Evolutionary conservation across 2,113 vertebrate species (phyloP).

Genomic region (Gopherus flavomarginatus): DNA sequence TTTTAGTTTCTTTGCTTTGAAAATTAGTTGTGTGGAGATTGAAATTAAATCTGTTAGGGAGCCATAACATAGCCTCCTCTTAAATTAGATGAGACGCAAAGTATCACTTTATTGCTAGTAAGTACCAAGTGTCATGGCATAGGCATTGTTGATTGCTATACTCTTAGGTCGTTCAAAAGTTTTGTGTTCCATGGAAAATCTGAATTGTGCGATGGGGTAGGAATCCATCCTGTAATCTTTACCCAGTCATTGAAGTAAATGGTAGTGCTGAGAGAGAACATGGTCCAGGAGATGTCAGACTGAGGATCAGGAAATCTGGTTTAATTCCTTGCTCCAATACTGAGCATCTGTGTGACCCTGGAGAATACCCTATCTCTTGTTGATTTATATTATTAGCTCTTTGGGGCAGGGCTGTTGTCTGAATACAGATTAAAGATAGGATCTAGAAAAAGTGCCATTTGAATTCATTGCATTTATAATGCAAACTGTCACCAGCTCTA

Average conservation of each 20-base stretch:
- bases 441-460: accelerated
- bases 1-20: constrained; percentile 60
- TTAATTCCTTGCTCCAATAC: neutral
- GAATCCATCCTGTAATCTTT: neutral
- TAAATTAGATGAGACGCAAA: constrained; percentile 21
- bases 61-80: neutral
- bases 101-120: neutral
- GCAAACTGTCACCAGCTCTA: neutral
- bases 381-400: neutral
- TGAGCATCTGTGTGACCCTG: neutral
- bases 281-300: accelerated
- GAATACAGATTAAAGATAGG: neutral
- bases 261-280: neutral
- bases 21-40: constrained; percentile 24
- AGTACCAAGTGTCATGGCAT: neutral
- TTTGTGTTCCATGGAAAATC: neutral
- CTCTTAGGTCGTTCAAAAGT: neutral
- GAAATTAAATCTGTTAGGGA: constrained; percentile 60
- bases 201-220: constrained; percentile 31
- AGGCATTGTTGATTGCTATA: neutral
- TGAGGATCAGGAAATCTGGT: accelerated
- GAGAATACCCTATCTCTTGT: neutral
- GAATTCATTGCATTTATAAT: neutral
- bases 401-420: neutral
- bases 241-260: neutral